A percentile compares a stretch with the other conserved stretches of the same genome.
These are phyloP conservation scores for Drosophila arawakana DNA, from an alignment of 1,140 invertebrate genomes.

Conservation along the genomic window DNA sequence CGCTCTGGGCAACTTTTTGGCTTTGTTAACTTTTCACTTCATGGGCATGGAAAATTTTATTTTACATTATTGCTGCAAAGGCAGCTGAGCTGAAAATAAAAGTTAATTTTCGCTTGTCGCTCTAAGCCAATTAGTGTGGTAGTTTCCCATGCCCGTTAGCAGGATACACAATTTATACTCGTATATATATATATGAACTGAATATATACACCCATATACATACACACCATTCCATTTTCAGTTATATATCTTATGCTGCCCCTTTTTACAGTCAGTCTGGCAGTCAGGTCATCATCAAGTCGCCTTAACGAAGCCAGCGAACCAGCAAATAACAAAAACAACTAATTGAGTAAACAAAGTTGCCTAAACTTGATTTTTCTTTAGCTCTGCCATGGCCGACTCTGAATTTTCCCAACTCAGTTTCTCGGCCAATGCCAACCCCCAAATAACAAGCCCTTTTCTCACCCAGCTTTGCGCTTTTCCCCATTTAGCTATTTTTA, in stretches of 20 bases:
- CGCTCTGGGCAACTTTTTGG: constrained; percentile 54
- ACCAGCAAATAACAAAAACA: constrained; percentile 77
- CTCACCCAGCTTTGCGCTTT: neutral
- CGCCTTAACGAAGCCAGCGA: constrained; percentile 59
- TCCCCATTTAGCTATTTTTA: constrained; percentile 62
- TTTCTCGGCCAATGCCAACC: neutral
- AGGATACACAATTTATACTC: no score
- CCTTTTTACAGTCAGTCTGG: neutral
- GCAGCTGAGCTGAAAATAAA: constrained; percentile 68
- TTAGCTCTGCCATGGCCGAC: constrained; percentile 9
- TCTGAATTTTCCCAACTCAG: neutral
- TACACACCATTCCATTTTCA: no score
- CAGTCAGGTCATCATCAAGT: constrained; percentile 42
- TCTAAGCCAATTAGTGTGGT: constrained; percentile 80
- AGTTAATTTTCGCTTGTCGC: constrained; percentile 82
- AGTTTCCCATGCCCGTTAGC: constrained; percentile 1
- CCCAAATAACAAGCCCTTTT: constrained; percentile 10
- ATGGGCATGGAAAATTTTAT: constrained; percentile 69
- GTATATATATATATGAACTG: no score
- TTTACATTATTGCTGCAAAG: constrained; percentile 59
- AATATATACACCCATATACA: neutral
- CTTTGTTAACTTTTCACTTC: constrained; percentile 68
- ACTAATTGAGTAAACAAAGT: constrained; percentile 80
- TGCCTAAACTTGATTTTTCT: constrained; percentile 67
- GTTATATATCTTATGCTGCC: constrained; percentile 2